Percentiles rank a stretch among this genome's conserved stretches.
Evolutionary conservation across 2,113 vertebrate species (phyloP).

Genomic region (Caranx melampygus): DNA sequence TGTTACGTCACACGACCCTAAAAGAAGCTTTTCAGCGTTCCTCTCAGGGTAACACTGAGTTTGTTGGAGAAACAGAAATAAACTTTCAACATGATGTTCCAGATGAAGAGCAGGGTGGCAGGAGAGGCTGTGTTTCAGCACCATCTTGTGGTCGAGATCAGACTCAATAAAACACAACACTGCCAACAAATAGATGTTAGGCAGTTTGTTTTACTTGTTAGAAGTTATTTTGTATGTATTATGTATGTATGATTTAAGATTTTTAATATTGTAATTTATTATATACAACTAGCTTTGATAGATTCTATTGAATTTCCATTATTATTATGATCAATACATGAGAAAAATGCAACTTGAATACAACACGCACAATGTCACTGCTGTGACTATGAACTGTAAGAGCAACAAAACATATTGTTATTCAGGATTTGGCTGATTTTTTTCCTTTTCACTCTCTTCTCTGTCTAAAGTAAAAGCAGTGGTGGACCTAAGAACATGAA

Average conservation of each 20-base stretch:
- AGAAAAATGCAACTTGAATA: too few species aligned
- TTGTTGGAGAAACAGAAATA: slow-evolving; percentile 20
- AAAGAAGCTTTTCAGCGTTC: slow-evolving; percentile 45
- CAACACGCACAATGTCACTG: too few species aligned
- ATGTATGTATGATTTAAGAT: background rate
- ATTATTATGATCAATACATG: background rate
- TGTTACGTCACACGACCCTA: slow-evolving; percentile 43
- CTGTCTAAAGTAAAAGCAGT: background rate
- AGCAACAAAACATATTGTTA: background rate
- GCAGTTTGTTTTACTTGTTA: background rate
- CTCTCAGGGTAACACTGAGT: slow-evolving; percentile 16
- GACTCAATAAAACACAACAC: background rate
- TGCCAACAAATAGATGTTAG: background rate
- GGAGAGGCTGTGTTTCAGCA: background rate
- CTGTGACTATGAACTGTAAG: too few species aligned
- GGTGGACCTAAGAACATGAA: too few species aligned
- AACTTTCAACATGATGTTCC: slow-evolving; percentile 35
- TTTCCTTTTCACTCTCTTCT: background rate
- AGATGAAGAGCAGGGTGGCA: background rate
- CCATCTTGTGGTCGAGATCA: slow-evolving; percentile 71
- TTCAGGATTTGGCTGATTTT: background rate
- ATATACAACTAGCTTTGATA: background rate
- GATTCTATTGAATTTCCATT: background rate
- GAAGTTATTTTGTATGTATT: background rate
- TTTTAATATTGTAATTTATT: background rate